Conservation (phyloP, 2,888 invertebrate species). For the Eupithecia tripunctaria region DNA sequence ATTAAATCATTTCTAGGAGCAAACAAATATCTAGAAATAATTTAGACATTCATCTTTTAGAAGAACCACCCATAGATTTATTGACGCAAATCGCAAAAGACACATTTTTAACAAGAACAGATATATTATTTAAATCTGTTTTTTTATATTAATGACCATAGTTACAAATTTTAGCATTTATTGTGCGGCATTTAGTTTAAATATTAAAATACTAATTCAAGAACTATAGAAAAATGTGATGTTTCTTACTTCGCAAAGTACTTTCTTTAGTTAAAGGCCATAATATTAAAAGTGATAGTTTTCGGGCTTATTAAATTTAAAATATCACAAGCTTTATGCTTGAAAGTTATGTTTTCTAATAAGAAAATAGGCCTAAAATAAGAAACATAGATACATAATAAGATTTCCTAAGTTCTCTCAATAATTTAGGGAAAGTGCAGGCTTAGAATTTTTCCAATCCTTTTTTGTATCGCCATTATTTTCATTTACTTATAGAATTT, state of each 20-base stretch:
- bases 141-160: background rate
- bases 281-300: conserved; percentile 8
- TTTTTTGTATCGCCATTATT: background rate
- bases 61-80: background rate
- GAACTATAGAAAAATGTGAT: background rate
- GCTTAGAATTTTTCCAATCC: background rate
- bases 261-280: conserved; percentile 1
- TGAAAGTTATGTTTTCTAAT: background rate
- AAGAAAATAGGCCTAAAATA: background rate
- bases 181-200: conserved; percentile 7
- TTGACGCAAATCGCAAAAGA: background rate
- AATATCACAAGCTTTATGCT: background rate
- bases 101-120: background rate
- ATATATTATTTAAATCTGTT: background rate
- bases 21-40: too few species aligned
- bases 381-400: background rate
- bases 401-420: background rate
- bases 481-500: background rate
- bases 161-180: background rate
- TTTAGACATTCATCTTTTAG: background rate
- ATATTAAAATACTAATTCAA: background rate
- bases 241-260: background rate
- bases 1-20: too few species aligned
- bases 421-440: background rate
- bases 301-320: background rate